Evolutionary conservation across 2,113 vertebrate genomes (phyloP), one percentile per base, ranked within the genome.

Genomic region (Centropristis striata): DNA sequence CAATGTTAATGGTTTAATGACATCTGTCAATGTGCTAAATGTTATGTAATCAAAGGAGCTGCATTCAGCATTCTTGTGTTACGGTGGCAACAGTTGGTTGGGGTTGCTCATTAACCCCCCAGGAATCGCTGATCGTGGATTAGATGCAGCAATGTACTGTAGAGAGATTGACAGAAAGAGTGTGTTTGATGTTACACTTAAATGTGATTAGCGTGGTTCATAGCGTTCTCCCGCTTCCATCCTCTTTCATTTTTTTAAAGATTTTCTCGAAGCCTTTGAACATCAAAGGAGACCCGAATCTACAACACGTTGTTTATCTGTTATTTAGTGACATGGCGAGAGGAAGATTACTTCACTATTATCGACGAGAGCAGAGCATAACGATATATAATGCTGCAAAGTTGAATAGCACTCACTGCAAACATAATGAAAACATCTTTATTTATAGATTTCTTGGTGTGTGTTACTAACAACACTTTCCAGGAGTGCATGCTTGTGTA

Each of bases 181-280:
- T 16, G 25, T 27, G 60, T 66, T 75, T 75, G 58, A 82, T 83
- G 64, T 47, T 44, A 27, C 42, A 27, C 44, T 75, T 61, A 58
- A 28, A 78, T 58, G 25, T 21, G 57, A 73, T 64, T 57, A 23
- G 10, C 0, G 7, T n/a, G 12, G 10, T 46, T 28, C 8, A 21
- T 27, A 15, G 28, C 23, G 21, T 53, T 23, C 23, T 20, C 14
- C 4, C 10, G 2, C 72, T 39, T 67, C 36, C 54, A 42, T 36
- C 13, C 4, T 1, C 32, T 80, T 80, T 71, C 0, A 37, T 42
- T 64, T 60, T 65, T 20, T 21, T 8, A 46, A 28, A 18, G 5
- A 71, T 71, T 80, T 78, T 41, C 60, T 71, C 21, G 3, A 6
- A 27, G 46, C 13, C 80, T 84, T 82, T 75, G 49, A 86, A 86